These are phyloP conservation scores for Hoplodrina ambigua DNA, from an alignment of 2,888 invertebrate species.

Conservation along the genomic window DNA sequence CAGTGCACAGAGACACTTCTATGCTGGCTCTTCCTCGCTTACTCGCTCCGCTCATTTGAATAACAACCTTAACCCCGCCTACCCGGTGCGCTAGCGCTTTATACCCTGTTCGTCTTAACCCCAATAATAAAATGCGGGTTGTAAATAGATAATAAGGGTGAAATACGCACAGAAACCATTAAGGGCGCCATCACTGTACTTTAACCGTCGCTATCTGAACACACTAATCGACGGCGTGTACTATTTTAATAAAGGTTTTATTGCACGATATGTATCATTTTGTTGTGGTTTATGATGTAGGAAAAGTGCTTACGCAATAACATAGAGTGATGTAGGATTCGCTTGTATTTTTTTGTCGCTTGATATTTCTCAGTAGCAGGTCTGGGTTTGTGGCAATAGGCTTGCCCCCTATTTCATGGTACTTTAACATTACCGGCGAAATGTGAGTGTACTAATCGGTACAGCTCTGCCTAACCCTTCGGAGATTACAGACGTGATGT, in stretches of 20 bases:
- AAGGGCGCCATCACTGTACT: constrained; percentile 83
- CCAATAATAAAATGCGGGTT: constrained; percentile 90
- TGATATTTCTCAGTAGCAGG: too few relatives aligned
- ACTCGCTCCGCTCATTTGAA: constrained; percentile 1
- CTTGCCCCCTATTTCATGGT: too few relatives aligned
- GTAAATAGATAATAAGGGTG: constrained; percentile 90
- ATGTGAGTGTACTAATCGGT: too few relatives aligned
- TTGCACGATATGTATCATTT: constrained; percentile 64
- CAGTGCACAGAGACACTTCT: not conserved
- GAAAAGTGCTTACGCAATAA: constrained; percentile 22
- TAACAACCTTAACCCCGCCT: constrained; percentile 74
- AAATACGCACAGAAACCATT: constrained; percentile 85
- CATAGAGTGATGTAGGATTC: not conserved
- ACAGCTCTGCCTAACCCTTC: too few relatives aligned
- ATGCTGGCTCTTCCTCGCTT: not conserved
- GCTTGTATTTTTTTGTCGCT: not conserved
- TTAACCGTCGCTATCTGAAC: constrained; percentile 80
- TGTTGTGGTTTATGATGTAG: constrained; percentile 51
- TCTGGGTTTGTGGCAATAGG: too few relatives aligned
- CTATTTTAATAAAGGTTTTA: constrained; percentile 82
- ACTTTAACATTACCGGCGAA: too few relatives aligned
- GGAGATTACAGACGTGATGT: too few relatives aligned
- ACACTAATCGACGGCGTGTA: constrained; percentile 81
- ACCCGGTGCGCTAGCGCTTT: constrained; percentile 77
- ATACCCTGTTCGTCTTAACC: constrained; percentile 86